A percentile compares a stretch with the other conserved stretches of the same genome.
Conservation (phyloP, 2,113 vertebrate species). For the Macaca mulatta region DNA sequence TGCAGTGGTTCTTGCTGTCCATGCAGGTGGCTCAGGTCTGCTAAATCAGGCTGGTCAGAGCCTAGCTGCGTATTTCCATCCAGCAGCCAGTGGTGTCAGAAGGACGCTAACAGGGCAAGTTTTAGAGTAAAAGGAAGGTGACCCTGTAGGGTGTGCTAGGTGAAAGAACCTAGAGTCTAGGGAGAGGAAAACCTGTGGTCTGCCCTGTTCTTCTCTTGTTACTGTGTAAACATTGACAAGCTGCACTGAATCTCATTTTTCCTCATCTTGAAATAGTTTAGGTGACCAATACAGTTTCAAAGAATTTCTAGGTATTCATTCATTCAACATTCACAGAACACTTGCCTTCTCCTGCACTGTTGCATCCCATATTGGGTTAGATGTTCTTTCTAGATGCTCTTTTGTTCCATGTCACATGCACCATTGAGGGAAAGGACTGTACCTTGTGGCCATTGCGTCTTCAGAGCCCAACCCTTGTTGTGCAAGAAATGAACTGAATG, state of each 20-base stretch:
- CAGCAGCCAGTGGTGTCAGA: fast-evolving
- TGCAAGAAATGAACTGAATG: not conserved
- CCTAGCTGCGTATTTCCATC: fast-evolving
- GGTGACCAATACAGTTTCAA: not conserved
- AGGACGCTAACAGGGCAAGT: not conserved
- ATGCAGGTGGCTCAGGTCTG: fast-evolving
- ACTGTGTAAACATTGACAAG: not conserved
- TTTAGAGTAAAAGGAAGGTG: not conserved
- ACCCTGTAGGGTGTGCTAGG: not conserved
- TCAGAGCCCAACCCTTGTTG: not conserved
- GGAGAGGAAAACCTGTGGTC: not conserved
- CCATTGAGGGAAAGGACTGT: not conserved
- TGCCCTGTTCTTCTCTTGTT: not conserved
- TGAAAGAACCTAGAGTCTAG: not conserved
- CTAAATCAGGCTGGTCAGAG: not conserved
- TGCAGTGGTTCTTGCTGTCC: fast-evolving
- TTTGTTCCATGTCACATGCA: fast-evolving
- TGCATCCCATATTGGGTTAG: too few species aligned
- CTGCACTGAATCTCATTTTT: not conserved
- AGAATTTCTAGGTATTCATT: not conserved
- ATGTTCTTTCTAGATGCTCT: not conserved
- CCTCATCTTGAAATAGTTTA: not conserved
- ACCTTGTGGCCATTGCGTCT: not conserved
- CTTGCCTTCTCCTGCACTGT: not conserved
- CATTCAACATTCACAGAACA: not conserved